These are phyloP conservation scores for Drosophila subquinaria DNA, from an alignment of 2,888 invertebrate genomes.

Conservation along the genomic window DNA sequence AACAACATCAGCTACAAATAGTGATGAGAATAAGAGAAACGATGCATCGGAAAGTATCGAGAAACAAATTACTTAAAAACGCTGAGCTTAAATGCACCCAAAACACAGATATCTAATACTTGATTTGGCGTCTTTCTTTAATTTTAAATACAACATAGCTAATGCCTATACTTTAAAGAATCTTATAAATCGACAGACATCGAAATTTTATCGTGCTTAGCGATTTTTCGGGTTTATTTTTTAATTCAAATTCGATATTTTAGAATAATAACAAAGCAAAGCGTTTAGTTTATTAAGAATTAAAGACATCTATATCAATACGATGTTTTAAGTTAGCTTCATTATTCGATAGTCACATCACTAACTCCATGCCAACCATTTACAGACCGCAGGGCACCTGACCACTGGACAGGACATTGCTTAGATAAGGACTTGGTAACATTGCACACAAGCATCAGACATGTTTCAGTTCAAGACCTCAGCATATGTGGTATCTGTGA, in stretches of 20 bases:
- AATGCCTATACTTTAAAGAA: no score
- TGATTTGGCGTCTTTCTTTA: no score
- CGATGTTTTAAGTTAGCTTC: background rate
- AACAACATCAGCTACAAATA: slow-evolving; percentile 3
- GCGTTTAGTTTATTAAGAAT: background rate
- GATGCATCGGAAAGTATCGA: background rate
- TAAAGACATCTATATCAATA: background rate
- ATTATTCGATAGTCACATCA: background rate
- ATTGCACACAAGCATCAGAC: slow-evolving; percentile 30
- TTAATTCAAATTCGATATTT: no score
- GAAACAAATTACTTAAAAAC: no score
- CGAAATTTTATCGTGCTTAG: background rate
- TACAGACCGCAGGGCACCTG: slow-evolving; percentile 26
- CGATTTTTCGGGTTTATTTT: no score
- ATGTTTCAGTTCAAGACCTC: slow-evolving; percentile 33
- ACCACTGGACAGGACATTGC: slow-evolving; percentile 31
- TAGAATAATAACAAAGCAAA: background rate
- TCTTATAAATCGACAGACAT: background rate
- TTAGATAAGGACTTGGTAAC: slow-evolving; percentile 31
- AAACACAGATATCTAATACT: no score
- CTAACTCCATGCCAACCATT: background rate
- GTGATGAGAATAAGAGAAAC: background rate
- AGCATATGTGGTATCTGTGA: slow-evolving; percentile 10
- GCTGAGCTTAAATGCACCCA: no score
- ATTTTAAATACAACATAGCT: no score